Evolutionary conservation across 2,113 vertebrate species (phyloP), one percentile per base, ranked within the genome.

Genomic region (Pachypanchax playfairii): DNA sequence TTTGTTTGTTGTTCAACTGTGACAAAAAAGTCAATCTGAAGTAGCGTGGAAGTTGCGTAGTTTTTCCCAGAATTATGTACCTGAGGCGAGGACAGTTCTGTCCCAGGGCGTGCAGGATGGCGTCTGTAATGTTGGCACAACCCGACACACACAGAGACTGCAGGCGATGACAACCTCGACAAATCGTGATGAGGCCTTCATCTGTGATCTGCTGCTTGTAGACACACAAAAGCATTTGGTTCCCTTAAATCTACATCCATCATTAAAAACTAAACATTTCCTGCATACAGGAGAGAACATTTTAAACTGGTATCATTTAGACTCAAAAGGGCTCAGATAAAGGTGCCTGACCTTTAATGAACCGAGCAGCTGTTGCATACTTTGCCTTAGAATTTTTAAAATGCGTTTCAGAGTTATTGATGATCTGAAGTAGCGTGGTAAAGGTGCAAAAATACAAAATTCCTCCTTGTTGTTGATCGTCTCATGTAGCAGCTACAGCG

Each of bases 181-280:
- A 99, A 87, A 99, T 98, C 47, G 95, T 98, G 87, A 98, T 98
- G 80, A 99, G 94, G 55, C 97, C 97, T 13, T 99, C 97, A 21
- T 99, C 97, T 82, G 97, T 98, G 90, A 99, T 97, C 93, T 98
- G 97, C 97, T 99, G 90, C 88, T 91, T 78, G 53, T 10, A 65
- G 20, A 67, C 43, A 66, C 17, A 73, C 1, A 46, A 11, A 18
- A 24, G 10, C 9, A 20, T 12, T 7, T 15, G 1, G 13, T 25
- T 47, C 6, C 15, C 6, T 11, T 13, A 44, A 52, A 53, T 60
- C 31, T 14, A 36, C 56, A 53, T 46, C 18, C 48, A 69, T n/a
- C 3, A 28, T 42, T 26, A 39, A 46, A 54, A n/a, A n/a, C n/a
- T n/a, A n/a, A n/a, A n/a, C n/a, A n/a, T n/a, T n/a, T n/a, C n/a